Conservation (phyloP, 2,113 vertebrate genomes). For the Pedetes capensis region DNA sequence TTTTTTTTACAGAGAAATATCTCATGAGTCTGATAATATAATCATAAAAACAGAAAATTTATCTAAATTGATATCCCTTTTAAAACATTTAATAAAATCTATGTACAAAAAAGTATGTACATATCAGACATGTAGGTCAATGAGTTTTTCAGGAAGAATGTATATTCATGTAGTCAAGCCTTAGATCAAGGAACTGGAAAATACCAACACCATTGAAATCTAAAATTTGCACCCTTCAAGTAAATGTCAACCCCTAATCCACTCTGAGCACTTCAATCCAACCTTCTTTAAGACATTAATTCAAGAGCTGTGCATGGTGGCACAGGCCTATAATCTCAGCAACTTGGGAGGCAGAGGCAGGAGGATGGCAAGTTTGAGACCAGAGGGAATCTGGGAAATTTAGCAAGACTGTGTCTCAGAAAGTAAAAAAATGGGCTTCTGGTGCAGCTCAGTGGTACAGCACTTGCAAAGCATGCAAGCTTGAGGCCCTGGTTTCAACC, state of each 20-base stretch:
- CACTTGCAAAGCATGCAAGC: too few species aligned
- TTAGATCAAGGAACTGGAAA: neutral
- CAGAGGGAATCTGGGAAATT: too few species aligned
- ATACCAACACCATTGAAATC: neutral
- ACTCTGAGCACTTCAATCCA: neutral
- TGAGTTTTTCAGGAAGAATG: neutral
- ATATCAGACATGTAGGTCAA: neutral
- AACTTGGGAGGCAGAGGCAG: too few species aligned
- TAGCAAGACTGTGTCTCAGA: too few species aligned
- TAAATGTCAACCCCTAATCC: neutral
- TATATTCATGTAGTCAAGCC: rapidly evolving
- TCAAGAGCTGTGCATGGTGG: too few species aligned
- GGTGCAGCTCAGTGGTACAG: too few species aligned
- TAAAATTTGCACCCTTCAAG: neutral
- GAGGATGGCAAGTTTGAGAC: too few species aligned
- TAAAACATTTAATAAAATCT: neutral
- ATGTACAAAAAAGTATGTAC: neutral
- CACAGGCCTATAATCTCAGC: too few species aligned
- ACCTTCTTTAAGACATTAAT: neutral
- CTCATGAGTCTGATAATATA: neutral
- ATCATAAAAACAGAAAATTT: neutral
- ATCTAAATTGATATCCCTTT: neutral
- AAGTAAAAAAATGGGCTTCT: too few species aligned
- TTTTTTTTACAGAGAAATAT: neutral
- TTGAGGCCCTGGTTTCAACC: too few species aligned